Base-by-base conservation (phyloP, 2,113 vertebrate species). In the Macquaria australasica region DNA sequence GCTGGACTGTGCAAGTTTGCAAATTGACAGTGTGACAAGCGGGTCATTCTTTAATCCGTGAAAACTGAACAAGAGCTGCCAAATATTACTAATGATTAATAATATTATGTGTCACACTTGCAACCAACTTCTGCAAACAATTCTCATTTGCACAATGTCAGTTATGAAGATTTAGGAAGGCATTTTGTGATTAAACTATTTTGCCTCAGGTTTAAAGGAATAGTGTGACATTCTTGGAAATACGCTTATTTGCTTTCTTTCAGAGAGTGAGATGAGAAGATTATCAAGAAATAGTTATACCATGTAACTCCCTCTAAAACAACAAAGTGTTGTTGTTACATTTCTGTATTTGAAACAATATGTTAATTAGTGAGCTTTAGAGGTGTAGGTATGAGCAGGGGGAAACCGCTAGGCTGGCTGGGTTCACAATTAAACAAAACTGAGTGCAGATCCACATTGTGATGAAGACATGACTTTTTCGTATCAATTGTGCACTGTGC, bases 1-100 rank as follows among this genome's bases (percentile, higher is more conserved):
- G 51, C 41, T 77, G 66, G 67, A 77, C 58, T 67, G 31, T 43
- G 34, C 34, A n/a, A 20, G 48, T 45, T 62, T 69, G 73, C 25
- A 16, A 31, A 20, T 3, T 62, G 45, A 71, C 67, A 41, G 62
- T 39, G 51, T 73, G 48, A 31, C 1, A 34, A 34, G 34, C 34
- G 34, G 34, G 34, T 34, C 3, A 34, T 34, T 34, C 34, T 34
- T 34, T 34, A 34, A 34, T 34, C 34, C 34, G 3, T 34, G 34
- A 34, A 34, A 34, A 34, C 34, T 34, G 34, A 34, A 34, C 34
- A 34, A 34, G 2, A 34, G 34, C 34, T 34, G 31, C 34, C 34
- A 34, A 34, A 34, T 34, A 34, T 34, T 34, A 34, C 34, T 45
- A 20, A 45, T 63, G 31, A 63, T 53, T 43, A 80, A 43, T 63